Evolutionary conservation across 2,888 invertebrate genomes (phyloP).

Genomic region (Busseola fusca): DNA sequence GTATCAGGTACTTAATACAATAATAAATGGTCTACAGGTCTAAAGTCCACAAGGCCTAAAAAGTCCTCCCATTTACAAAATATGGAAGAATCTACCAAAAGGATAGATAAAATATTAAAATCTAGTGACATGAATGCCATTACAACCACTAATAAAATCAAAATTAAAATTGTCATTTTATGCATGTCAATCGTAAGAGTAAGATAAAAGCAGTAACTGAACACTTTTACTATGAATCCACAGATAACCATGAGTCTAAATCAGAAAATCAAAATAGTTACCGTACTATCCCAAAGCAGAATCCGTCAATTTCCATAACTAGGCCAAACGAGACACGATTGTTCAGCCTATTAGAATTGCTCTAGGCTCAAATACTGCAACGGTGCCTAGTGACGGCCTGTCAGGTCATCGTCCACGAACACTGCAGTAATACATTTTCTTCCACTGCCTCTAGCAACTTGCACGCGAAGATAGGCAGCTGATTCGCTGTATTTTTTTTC

Average conservation of each 20-base stretch:
- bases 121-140: too few relatives aligned
- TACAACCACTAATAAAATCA: too few relatives aligned
- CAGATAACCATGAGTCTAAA: background rate
- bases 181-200: too few relatives aligned
- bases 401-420: slow-evolving; percentile 55
- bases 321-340: slow-evolving; percentile 32
- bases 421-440: slow-evolving; percentile 62
- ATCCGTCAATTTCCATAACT: slow-evolving; percentile 5
- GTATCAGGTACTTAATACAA: too few relatives aligned
- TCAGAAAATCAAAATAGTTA: background rate
- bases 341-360: slow-evolving; percentile 11
- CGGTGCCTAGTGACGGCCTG: slow-evolving; percentile 42
- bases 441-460: slow-evolving; percentile 44
- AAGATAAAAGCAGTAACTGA: background rate
- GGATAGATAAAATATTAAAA: too few relatives aligned
- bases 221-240: background rate
- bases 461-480: slow-evolving; percentile 59
- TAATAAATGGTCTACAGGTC: too few relatives aligned
- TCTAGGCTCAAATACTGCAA: slow-evolving; percentile 42
- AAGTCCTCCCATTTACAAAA: too few relatives aligned
- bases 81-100: too few relatives aligned
- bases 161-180: too few relatives aligned
- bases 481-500: slow-evolving; percentile 46
- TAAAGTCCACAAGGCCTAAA: too few relatives aligned
- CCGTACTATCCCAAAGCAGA: background rate